Evolutionary conservation across 35 echinoderm and acorn worm genomes (phyloP).

Genomic region (Nesometra sesokonis): DNA sequence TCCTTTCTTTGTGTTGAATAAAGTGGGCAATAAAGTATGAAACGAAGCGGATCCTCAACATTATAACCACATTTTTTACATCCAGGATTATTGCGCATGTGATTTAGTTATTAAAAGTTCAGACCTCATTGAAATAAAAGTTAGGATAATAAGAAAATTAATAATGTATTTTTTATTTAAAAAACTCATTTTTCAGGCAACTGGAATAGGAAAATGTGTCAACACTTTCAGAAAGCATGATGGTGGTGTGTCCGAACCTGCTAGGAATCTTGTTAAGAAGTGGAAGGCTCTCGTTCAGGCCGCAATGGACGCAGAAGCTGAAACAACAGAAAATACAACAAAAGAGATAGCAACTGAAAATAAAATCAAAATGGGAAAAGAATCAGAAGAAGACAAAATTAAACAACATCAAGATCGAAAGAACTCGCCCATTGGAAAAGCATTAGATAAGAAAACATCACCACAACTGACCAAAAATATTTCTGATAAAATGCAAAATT

Average conservation of each 20-base stretch:
- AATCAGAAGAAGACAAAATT: background rate
- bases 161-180: background rate
- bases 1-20: too few species aligned
- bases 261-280: conserved; percentile 16
- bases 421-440: background rate
- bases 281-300: conserved; percentile 45
- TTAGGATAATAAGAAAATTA: too few species aligned
- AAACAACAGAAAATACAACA: background rate
- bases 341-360: background rate
- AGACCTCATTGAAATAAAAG: too few species aligned
- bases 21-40: too few species aligned
- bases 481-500: background rate
- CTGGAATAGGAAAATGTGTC: conserved; percentile 51
- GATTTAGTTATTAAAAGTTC: too few species aligned
- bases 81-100: too few species aligned
- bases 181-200: conserved; percentile 56
- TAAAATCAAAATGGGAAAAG: too few species aligned
- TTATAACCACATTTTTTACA: too few species aligned
- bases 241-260: conserved; percentile 28
- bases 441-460: background rate
- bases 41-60: too few species aligned
- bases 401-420: too few species aligned
- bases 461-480: background rate
- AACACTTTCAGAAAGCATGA: conserved; percentile 42
- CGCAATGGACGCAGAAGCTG: background rate